Evolutionary conservation across 2,888 invertebrate genomes (phyloP).

Genomic region (Volucella zonaria): DNA sequence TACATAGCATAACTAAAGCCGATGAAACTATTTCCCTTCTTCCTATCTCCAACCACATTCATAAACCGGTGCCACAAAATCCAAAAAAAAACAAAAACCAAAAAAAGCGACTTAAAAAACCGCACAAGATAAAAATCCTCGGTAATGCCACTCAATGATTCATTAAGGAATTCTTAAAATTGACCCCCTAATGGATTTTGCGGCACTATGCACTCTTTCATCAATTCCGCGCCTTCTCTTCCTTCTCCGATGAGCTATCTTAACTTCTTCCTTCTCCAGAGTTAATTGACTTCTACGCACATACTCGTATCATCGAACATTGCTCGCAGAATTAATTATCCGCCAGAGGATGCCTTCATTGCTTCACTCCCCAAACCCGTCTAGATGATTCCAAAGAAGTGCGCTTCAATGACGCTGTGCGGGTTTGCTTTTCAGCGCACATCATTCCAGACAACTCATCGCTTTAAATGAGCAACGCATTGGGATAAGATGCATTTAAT

Average conservation of each 20-base stretch:
- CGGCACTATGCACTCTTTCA: conserved; percentile 7
- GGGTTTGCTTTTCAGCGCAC: conserved; percentile 37
- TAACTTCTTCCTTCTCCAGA: conserved; percentile 16
- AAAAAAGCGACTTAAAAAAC: no score
- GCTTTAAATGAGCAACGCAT: conserved; percentile 38
- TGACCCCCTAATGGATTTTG: conserved; percentile 53
- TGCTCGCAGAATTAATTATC: conserved; percentile 57
- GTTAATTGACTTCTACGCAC: conserved; percentile 59
- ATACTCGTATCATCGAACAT: conserved; percentile 4
- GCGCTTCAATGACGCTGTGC: conserved; percentile 33
- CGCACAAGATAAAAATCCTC: not conserved
- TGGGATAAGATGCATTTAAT: conserved; percentile 50
- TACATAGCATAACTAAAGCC: no score
- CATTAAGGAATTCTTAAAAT: conserved; percentile 17
- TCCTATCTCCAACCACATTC: no score
- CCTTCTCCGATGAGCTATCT: conserved; percentile 25
- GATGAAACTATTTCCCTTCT: no score
- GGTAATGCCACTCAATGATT: not conserved
- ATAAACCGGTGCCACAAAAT: no score
- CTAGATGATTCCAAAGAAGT: conserved; percentile 38
- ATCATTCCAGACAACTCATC: conserved; percentile 47
- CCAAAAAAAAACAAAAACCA: no score
- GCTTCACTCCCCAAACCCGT: conserved; percentile 17
- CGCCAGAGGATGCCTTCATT: conserved; percentile 15
- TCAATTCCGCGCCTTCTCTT: not conserved